Base-by-base conservation (phyloP, 2,888 invertebrate species). In the Endotricha flammealis region DNA sequence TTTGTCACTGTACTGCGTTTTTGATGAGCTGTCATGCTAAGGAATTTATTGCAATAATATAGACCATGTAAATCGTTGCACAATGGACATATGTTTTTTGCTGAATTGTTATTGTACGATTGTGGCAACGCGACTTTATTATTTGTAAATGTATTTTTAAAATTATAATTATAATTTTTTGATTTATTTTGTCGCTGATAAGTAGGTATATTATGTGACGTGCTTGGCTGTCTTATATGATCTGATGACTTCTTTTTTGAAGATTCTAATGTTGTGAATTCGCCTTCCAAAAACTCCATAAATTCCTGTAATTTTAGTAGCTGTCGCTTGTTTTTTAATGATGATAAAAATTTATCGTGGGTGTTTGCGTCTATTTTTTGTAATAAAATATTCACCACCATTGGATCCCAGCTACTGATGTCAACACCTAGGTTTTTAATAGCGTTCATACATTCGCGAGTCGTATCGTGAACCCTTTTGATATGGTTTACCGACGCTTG, bases 371-470 rank as follows among this genome's bases (percentile, higher is more conserved):
- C 50, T 7, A 49, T 27, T 25, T 53, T 53, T 23, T 45, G 41
- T 0, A 37, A 13, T 5, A 50, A 12, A 1, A 50, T 13, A 28
- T 49, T 34, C 0, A 50, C 46, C 0, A 50, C 10, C 1, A 53
- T 13, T 0, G 50, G 49, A 12, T 50, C 49, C 49, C 53, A 53
- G 0, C 41, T 40, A 0, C 8, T 4, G 0, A 44, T 38, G 22
- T 48, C 36, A 0, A 39, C 34, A 0, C 42, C 50, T 4, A 50
- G 17, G n/a, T 46, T 47, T 12, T 47, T 51, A 3, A 54, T 46
- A 1, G 45, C 48, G 14, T 57, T 47, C 1, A 53, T 25, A 14
- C 44, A 40, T 29, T 50, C 46, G 2, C 9, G 13, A 1, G 41
- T 31, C 0, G 25, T 30, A 23, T 50, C 50, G 29, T 52, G 46